These are phyloP conservation scores for Trissolcus basalis DNA, from an alignment of 1,140 invertebrate species.

Conservation along the genomic window DNA sequence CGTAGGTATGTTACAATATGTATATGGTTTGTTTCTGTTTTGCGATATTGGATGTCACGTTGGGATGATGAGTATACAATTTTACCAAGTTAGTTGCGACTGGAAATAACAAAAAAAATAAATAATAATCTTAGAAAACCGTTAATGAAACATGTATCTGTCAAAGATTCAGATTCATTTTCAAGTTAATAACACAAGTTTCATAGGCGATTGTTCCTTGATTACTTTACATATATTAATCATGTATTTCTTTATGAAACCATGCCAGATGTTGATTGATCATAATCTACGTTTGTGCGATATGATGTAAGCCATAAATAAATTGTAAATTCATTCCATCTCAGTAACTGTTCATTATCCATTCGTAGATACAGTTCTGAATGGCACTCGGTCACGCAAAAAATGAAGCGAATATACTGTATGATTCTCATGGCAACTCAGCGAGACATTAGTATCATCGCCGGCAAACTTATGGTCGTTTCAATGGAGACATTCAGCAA, in stretches of 20 bases:
- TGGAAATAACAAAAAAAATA: not conserved
- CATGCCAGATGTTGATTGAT: not conserved
- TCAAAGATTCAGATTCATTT: not conserved
- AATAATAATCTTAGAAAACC: not conserved
- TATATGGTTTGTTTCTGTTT: constrained; percentile 1
- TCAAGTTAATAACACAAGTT: not conserved
- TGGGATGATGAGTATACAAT: constrained; percentile 1
- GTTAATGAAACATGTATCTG: not conserved
- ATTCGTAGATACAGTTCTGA: not conserved
- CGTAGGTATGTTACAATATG: not conserved
- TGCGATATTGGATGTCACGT: constrained; percentile 5
- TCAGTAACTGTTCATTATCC: not conserved
- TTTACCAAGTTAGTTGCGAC: constrained; percentile 6
- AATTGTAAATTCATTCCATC: not conserved
- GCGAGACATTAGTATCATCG: not conserved
- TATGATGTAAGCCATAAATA: not conserved
- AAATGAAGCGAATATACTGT: not conserved
- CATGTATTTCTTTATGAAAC: not conserved
- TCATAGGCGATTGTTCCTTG: not conserved
- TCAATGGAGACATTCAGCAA: not conserved
- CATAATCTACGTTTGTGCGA: not conserved
- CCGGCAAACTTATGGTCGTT: not conserved
- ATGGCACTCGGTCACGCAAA: not conserved
- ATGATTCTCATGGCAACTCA: not conserved
- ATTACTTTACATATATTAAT: not conserved